Evolutionary conservation across 1,140 invertebrate genomes (phyloP).

Genomic region (Prorops nasuta): DNA sequence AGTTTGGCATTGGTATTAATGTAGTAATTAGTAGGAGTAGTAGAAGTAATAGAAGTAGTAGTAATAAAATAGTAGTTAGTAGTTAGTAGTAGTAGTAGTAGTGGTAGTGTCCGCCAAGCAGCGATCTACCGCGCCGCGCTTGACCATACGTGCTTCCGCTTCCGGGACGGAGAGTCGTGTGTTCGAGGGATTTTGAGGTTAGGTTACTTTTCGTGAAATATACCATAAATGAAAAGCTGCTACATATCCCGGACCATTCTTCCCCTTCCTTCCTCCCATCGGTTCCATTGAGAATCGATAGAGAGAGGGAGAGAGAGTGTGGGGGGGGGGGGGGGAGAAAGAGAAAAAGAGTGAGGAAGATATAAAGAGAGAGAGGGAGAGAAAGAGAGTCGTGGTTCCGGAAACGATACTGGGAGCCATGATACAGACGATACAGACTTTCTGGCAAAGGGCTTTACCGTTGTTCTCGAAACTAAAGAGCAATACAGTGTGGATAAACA

Average conservation of each 20-base stretch:
- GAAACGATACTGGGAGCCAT: slow-evolving; percentile 1
- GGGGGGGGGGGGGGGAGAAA: neutral
- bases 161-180: slow-evolving; percentile 6
- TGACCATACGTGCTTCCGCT: slow-evolving; percentile 41
- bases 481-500: neutral
- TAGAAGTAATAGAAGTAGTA: slow-evolving; percentile 17
- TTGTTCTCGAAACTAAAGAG: neutral
- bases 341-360: neutral
- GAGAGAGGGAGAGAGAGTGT: slow-evolving; percentile 1
- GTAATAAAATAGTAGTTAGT: slow-evolving; percentile 18
- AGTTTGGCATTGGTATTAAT: slow-evolving; percentile 27
- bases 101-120: slow-evolving; percentile 33
- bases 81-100: slow-evolving; percentile 22
- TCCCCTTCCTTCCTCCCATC: too few relatives aligned
- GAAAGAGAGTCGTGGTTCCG: neutral
- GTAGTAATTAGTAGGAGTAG: slow-evolving; percentile 20
- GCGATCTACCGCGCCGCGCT: slow-evolving; percentile 43
- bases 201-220: too few relatives aligned
- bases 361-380: slow-evolving; percentile 4
- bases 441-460: too few relatives aligned
- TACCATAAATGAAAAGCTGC: too few relatives aligned
- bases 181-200: too few relatives aligned
- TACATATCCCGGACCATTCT: too few relatives aligned
- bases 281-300: too few relatives aligned
- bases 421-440: too few relatives aligned